Evolutionary conservation across 2,113 vertebrate genomes (phyloP), one percentile per base, ranked within the genome.

Genomic region (Corynorhinus townsendii): DNA sequence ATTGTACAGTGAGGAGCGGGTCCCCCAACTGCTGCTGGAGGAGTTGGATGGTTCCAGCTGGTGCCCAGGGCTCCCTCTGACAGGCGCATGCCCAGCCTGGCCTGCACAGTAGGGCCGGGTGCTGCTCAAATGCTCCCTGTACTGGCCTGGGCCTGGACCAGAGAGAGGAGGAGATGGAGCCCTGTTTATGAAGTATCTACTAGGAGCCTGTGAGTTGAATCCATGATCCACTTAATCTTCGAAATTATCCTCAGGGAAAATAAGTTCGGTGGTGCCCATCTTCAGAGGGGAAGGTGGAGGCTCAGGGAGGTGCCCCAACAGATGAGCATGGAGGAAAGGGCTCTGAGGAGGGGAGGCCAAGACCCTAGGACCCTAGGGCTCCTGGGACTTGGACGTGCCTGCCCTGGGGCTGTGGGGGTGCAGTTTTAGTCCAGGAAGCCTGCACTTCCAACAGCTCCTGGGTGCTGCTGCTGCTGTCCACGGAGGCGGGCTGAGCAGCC

Each of bases 131-230:
- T 5, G 24, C 45, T 24, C 59, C 43, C 7, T 45, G 28, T 10
- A 62, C 10, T n/a, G 49, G n/a, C 40, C 77, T 35, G 43, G 14
- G n/a, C 38, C 26, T 76, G 84, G 75, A 33, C 26, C 20, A 33
- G 73, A 75, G 43, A 8, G 26, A n/a, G 22, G 43, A 68, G 16
- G 28, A 2, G 15, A 22, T 5, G 54, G 20, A 72, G n/a, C 20
- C 86, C 28, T 10, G 15, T 14, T 59, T n/a, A 43, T 0, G 1
- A n/a, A 35, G 19, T 0, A 1, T 47, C 64, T 45, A 4, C 14
- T 4, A 10, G 64, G 16, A 68, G 54, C 54, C 4, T 3, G 15
- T 38, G 52, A 0, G 2, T 4, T 62, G 43, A 30, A 35, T 11
- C 64, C 5, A 24, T 2, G 10, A 45, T n/a, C 49, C 33, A 17